Evolutionary conservation across 2,797 vertebrate genomes (phyloP), one percentile per base, ranked within the genome.

Genomic region (Sebastes itinus): DNA sequence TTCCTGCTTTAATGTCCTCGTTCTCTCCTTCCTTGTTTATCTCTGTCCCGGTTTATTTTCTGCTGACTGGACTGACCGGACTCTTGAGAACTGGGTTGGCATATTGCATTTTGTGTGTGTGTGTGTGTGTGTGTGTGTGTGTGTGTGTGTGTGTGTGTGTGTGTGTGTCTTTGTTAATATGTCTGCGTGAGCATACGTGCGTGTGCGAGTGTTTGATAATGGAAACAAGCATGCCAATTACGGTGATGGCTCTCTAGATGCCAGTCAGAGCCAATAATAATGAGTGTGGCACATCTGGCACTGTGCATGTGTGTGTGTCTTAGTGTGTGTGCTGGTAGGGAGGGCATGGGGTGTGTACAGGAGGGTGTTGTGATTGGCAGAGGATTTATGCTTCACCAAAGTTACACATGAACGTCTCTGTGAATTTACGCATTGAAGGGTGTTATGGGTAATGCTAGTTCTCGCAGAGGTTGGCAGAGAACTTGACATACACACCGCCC

Each of bases 151-250:
- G 32, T 68, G 38, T 42, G 38, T 42, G 14, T 42, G 38, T 42
- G 38, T 42, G 38, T 42, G 38, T 42, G 38, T 42, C 38, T 46
- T 46, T 46, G 42, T 75, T 83, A 28, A 75, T 75, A 56, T 72
- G 77, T 84, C 69, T 80, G 92, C 92, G 91, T 93, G 94, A 94
- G 95, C 95, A 95, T 94, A 94, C 93, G 75, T 92, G 72, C 71
- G 75, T 78, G 63, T 77, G 82, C 94, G 94, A 92, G 88, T 59
- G 88, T 94, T 93, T 91, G 91, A 95, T 97, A 97, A 97, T 97
- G 96, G 95, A 96, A 96, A 96, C 95, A 96, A 97, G 97, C 96
- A 92, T 93, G 92, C 94, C 96, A 96, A 96, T 98, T 97, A 97
- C 95, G 90, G 89, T 95, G 96, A 97, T 96, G 93, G 90, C 94